Evolutionary conservation across 2,113 vertebrate species (phyloP).

Genomic region (Gobio gobio): DNA sequence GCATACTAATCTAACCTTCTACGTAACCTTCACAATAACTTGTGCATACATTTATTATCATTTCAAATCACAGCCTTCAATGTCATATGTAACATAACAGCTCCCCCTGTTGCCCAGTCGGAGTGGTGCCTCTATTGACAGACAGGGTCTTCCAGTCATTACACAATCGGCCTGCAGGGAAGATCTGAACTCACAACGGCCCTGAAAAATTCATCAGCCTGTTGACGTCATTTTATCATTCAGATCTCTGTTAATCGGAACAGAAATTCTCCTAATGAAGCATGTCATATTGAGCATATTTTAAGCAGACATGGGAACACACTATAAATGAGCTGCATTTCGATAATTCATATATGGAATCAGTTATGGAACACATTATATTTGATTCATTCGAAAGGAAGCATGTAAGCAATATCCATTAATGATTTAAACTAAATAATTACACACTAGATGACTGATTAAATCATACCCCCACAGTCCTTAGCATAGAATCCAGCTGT

Average conservation of each 20-base stretch:
- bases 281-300: not conserved
- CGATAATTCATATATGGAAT: not conserved
- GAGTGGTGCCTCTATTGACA: not conserved
- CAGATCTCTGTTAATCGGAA: not conserved
- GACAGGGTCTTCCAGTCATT: conserved; percentile 4
- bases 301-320: not conserved
- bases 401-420: not conserved
- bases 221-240: not conserved
- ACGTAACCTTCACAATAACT: not conserved
- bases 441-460: not conserved
- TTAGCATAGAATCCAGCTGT: too few species aligned
- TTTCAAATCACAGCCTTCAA: not conserved
- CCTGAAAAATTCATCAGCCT: conserved; percentile 24
- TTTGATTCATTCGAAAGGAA: not conserved
- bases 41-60: conserved; percentile 5
- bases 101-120: not conserved
- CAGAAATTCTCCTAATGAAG: not conserved
- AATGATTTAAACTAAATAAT: not conserved
- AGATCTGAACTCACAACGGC: conserved; percentile 16
- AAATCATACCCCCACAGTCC: not conserved
- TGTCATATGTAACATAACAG: not conserved
- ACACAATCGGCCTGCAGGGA: not conserved
- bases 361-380: not conserved
- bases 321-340: not conserved
- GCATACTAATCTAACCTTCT: conserved; percentile 32